These are phyloP conservation scores for Cichlasoma orientale DNA, from an alignment of 2,797 vertebrate genomes.

Conservation along the genomic window DNA sequence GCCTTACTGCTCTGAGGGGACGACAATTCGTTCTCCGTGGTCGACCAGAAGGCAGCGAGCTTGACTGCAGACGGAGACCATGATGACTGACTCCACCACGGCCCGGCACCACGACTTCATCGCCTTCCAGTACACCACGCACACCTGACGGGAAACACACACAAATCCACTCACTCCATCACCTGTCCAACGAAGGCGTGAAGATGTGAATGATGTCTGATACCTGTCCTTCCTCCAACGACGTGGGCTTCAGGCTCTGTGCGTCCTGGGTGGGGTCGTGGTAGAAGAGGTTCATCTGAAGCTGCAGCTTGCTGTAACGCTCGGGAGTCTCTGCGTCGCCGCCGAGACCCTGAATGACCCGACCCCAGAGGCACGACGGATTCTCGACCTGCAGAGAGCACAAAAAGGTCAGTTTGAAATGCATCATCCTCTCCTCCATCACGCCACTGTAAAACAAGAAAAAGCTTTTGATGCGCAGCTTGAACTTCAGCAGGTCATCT, in stretches of 20 bases:
- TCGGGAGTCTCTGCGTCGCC: not conserved
- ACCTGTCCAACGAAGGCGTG: rapidly evolving
- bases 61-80: conserved; percentile 31
- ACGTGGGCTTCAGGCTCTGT: conserved; percentile 46
- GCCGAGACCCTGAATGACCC: conserved; percentile 30
- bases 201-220: rapidly evolving
- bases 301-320: conserved; percentile 62
- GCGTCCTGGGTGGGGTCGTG: conserved; percentile 54
- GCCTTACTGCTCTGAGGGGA: conserved; percentile 71
- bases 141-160: conserved; percentile 67
- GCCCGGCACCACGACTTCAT: conserved; percentile 79
- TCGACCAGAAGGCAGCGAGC: conserved; percentile 78
- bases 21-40: conserved; percentile 70
- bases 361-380: conserved; percentile 78
- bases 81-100: conserved; percentile 67
- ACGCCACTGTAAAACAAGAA: not conserved
- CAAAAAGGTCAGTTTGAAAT: not conserved
- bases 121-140: conserved; percentile 72
- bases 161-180: conserved; percentile 4
- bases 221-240: conserved; percentile 74
- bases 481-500: not conserved
- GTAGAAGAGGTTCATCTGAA: conserved; percentile 80
- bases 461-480: not conserved
- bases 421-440: not conserved
- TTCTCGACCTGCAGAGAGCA: conserved; percentile 68